Evolutionary conservation across 2,797 vertebrate species (phyloP), one percentile per base, ranked within the genome.

Genomic region (Vespertilio murinus): DNA sequence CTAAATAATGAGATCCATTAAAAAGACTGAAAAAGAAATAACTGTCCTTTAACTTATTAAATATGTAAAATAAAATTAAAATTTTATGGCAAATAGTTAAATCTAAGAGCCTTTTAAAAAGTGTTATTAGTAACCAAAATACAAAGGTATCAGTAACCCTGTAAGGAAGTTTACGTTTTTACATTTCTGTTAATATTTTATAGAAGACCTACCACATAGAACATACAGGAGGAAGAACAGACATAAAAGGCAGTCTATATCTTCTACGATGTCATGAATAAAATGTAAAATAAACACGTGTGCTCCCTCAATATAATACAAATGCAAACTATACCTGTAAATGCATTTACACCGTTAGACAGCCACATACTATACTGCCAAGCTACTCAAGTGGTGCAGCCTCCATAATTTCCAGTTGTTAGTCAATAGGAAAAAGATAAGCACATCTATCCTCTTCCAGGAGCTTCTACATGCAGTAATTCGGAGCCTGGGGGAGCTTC

Each of bases 1-100:
- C 98, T 73, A 98, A 98, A 93, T 98, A 99, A 82, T 98, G 98
- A 88, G 98, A 94, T 79, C 98, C 99, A 28, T 98, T 99, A 59
- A 99, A 97, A 93, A 97, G 97, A 96, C 99, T 99, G 95, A 54
- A 95, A 97, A 96, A 96, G 79, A 82, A 96, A 95, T 84, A 42
- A 96, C n/a, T 4, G 42, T n/a, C 7, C 6, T 90, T 75, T 95
- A 92, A 54, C 9, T 92, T 97, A 93, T 95, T 94, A 97, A 94
- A 90, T 38, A 93, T 77, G 4, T 59, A 91, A 75, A 96, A 69
- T 71, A 71, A 95, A 85, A 88, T 42, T 74, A 83, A 25, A 16
- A 47, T 78, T 40, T 94, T 85, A 70, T 49, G 7, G 47, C 14
- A 88, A 95, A 91, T 83, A 85, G 33, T 83, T 90, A 78, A 78